Evolutionary conservation across 2,888 invertebrate species (phyloP), one percentile per base, ranked within the genome.

Genomic region (Ariolimax columbianus): DNA sequence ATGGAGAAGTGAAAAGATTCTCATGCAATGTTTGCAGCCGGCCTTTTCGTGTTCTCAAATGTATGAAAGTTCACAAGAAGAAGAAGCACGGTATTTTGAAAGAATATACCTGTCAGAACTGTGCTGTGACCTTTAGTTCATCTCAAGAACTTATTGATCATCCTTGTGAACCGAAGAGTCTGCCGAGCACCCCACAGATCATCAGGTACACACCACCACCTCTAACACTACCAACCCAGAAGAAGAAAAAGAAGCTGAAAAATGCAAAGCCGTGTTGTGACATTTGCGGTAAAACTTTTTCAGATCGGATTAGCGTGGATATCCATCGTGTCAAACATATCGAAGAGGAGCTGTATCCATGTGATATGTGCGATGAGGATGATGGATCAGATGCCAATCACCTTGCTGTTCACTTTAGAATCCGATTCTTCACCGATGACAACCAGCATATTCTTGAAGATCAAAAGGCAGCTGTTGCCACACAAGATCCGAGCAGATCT

Each of bases 301-400:
- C 81, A 17, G 85, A 85, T 33, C 36, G 85, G 19, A 85, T 85
- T 70, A 85, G 85, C 47, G 77, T 85, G 70, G 85, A 85, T 40
- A 85, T 85, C n/a, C 85, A 85, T 66, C 77, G 85, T 4, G 85
- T 85, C 68, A 85, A 85, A 40, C 85, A 85, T 75, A 85, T 85
- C n/a, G 85, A 85, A 51, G 85, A 85, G 30, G 85, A 85, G 43
- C 36, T 85, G 30, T 85, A 85, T 55, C 85, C 85, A 11, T 85
- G 85, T 55, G 85, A 85, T 47, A 85, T 85, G 85, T 85, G 85
- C 36, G 70, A 43, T 17, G 70, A 75, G 43, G 68, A 70, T 26
- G 77, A 85, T 19, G 77, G 75, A 9, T n/a, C 38, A 4, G 82
- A 85, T 75, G 36, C 70, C 17, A 70, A 66, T 30, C 85, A 85